Percentiles rank a stretch among this genome's conserved stretches.
These are phyloP conservation scores for Drepana falcataria DNA, from an alignment of 2,888 invertebrate species.

Conservation along the genomic window DNA sequence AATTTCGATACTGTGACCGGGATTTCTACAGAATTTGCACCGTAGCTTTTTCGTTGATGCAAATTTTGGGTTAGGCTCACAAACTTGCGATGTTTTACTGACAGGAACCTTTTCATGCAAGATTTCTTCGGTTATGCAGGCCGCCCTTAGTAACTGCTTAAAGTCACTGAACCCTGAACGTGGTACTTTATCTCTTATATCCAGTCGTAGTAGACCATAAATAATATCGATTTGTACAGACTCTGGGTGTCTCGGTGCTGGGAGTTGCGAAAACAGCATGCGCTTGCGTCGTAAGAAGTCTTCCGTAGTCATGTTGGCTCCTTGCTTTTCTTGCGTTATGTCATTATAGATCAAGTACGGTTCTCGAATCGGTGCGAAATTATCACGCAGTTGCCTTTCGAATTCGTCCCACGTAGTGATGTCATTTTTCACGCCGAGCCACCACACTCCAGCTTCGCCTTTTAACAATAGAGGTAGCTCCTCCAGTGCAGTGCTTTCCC, in stretches of 20 bases:
- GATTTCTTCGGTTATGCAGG: too few relatives aligned
- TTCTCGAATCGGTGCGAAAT: slow-evolving; percentile 3
- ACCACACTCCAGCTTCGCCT: slow-evolving; percentile 8
- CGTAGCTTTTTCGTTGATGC: too few relatives aligned
- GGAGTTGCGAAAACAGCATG: neutral
- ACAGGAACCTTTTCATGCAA: too few relatives aligned
- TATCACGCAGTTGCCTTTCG: slow-evolving; percentile 1
- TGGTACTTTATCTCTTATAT: slow-evolving; percentile 2
- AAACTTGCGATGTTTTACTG: too few relatives aligned
- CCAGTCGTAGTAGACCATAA: slow-evolving; percentile 1
- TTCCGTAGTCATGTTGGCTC: neutral
- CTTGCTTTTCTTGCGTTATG: neutral
- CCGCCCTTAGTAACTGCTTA: too few relatives aligned
- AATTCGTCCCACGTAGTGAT: slow-evolving; percentile 2
- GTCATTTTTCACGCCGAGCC: slow-evolving; percentile 3
- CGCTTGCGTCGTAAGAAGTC: slow-evolving; percentile 1
- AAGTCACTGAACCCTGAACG: neutral
- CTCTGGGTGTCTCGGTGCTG: neutral
- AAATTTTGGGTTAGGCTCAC: too few relatives aligned
- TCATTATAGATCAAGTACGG: neutral
- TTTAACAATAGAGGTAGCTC: slow-evolving; percentile 4
- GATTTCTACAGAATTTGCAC: too few relatives aligned
- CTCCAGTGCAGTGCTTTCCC: neutral
- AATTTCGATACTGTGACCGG: too few relatives aligned
- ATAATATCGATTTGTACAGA: neutral